Conservation (phyloP, 2,888 invertebrate genomes). For the Lutraria lutraria region DNA sequence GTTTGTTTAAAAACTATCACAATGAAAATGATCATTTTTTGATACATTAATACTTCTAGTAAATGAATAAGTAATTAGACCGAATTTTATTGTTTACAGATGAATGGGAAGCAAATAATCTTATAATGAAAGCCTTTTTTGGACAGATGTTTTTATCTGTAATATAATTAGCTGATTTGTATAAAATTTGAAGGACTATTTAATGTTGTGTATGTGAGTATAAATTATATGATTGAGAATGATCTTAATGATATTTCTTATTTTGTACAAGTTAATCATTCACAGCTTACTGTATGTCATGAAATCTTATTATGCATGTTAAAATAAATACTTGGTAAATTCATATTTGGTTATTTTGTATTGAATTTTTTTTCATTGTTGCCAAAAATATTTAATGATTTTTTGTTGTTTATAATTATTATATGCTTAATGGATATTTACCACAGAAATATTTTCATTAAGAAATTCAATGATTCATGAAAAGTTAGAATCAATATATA, state of each 20-base stretch:
- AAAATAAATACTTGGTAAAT: not conserved
- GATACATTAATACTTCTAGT: too few species aligned
- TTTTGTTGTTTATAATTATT: not conserved
- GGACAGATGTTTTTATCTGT: not conserved
- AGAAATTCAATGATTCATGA: too few species aligned
- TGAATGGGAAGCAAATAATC: too few species aligned
- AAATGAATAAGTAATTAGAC: too few species aligned
- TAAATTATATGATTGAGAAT: not conserved
- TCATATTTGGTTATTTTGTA: not conserved
- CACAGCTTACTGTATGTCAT: not conserved
- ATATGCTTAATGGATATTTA: too few species aligned
- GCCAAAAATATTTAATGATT: not conserved
- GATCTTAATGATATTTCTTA: not conserved
- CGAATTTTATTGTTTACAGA: too few species aligned
- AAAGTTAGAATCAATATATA: too few species aligned
- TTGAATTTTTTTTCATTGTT: not conserved
- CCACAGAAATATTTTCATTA: too few species aligned
- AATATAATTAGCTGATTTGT: not conserved
- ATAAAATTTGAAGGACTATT: conserved; percentile 13
- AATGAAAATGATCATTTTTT: too few species aligned
- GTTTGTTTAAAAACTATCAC: too few species aligned
- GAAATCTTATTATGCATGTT: not conserved
- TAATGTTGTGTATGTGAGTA: conserved; percentile 16
- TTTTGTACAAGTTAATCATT: not conserved
- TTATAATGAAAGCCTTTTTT: not conserved